phyloP scores from a whole-genome alignment of 2,113 vertebrate species.

The Corythornis cristatus region DNA sequence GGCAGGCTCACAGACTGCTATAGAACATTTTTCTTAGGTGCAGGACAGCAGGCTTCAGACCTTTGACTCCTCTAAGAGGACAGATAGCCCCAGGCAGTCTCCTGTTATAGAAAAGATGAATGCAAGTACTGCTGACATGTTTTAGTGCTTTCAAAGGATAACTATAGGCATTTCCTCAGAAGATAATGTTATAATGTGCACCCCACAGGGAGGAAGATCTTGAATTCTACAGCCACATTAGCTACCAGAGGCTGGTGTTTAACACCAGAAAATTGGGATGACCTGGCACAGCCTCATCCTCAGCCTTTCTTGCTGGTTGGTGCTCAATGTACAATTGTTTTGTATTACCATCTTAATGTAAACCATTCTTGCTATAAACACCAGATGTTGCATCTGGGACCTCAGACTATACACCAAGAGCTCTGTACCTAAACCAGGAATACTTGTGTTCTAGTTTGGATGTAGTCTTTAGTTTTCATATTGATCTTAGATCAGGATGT shows the following conservation, averaged over 20 bases:
- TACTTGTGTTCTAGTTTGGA: neutral
- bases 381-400: neutral
- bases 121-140: neutral
- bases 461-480: neutral
- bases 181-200: neutral
- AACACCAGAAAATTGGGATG: neutral
- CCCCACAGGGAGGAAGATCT: neutral
- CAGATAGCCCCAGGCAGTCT: neutral
- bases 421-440: neutral
- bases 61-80: no score
- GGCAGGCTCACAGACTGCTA: rapidly evolving
- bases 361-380: neutral
- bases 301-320: neutral
- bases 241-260: neutral
- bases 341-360: rapidly evolving
- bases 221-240: neutral
- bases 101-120: neutral
- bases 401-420: neutral
- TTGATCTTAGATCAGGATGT: neutral
- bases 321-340: neutral
- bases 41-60: neutral
- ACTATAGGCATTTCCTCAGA: neutral
- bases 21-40: neutral
- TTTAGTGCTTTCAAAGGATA: neutral
- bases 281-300: neutral